Percentiles rank a stretch among this genome's conserved stretches.
Conservation (phyloP, 2,797 vertebrate species). For the Chelon auratus region DNA sequence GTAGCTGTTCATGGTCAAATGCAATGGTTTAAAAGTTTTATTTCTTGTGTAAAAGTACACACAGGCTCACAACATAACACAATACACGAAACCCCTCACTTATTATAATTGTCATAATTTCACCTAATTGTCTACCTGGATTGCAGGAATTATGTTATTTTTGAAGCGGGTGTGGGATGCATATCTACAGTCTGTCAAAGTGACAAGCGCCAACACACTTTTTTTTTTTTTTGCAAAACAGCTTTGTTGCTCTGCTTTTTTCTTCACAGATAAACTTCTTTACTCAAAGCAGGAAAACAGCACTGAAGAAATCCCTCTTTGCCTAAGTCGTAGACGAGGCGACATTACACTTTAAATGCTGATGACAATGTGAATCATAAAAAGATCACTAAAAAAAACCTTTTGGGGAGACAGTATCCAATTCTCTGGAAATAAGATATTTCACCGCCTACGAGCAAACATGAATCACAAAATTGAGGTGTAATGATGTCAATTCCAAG, state of each 20-base stretch:
- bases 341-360: constrained; percentile 58
- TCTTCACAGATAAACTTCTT: constrained; percentile 37
- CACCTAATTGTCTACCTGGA: constrained; percentile 68
- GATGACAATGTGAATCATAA: constrained; percentile 64
- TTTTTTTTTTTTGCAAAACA: not conserved
- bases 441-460: constrained; percentile 77
- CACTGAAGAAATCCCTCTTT: constrained; percentile 36
- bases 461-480: constrained; percentile 85
- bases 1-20: not conserved
- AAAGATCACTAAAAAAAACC: constrained; percentile 65
- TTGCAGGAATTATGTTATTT: constrained; percentile 75
- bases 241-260: constrained; percentile 37
- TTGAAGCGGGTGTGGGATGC: constrained; percentile 69
- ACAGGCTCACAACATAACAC: constrained; percentile 34
- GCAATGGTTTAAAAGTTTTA: constrained; percentile 30
- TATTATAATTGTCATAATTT: constrained; percentile 79
- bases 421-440: constrained; percentile 68
- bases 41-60: constrained; percentile 31
- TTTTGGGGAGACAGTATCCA: constrained; percentile 56
- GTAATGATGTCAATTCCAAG: constrained; percentile 89
- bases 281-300: constrained; percentile 28
- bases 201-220: constrained; percentile 51
- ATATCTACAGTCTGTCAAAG: constrained; percentile 71
- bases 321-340: constrained; percentile 34
- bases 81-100: constrained; percentile 39